Base-by-base conservation (phyloP, 2,888 invertebrate genomes). In the Philaethria dido region DNA sequence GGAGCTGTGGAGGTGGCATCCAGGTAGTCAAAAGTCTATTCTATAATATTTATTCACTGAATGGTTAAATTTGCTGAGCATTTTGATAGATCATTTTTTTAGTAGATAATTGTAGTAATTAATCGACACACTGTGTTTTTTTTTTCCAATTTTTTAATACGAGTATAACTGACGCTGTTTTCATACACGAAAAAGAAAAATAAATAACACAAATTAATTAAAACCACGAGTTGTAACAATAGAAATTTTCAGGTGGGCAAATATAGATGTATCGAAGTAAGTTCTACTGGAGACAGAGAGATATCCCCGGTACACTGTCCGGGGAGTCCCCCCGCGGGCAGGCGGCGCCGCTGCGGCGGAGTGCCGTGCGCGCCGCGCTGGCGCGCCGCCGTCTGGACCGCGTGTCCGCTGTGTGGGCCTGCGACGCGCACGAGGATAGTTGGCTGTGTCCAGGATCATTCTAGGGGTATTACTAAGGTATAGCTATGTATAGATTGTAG, bases 301-400 rank as follows among this genome's bases (percentile, higher is more conserved):
- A 87, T 90, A 36, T 83, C 92, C 0, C 77, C 82, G 89, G 92
- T 93, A 1, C 89, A 92, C 69, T 92, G 92, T 60, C 50, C 76
- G 91, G 69, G 96, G 93, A 75, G 95, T 92, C 70, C 94, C 93
- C 81, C 98, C 94, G 81, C 91, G 85, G 75, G 94, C 0, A 79
- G 82, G 13, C 79, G 92, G 72, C 80, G 96, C 77, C 93, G 94
- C 36, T 97, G 97, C 80, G 97, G 97, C 69, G 96, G 95, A 14
- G 93, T 94, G 62, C 95, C 96, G 0, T 98, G 98, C 80, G 95
- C 96, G 0, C 96, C 97, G 0, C 95, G 96, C 73, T 98, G 98
- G 98, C 91, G 95, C 18, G 93, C 95, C 0, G 94, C 94, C 0
- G 93, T 95, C 4, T 98, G 98, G 98, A 93, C 95, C 9, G 87